These are phyloP conservation scores for Chalcosyrphus nemorum DNA, from an alignment of 2,888 invertebrate species.

Conservation along the genomic window DNA sequence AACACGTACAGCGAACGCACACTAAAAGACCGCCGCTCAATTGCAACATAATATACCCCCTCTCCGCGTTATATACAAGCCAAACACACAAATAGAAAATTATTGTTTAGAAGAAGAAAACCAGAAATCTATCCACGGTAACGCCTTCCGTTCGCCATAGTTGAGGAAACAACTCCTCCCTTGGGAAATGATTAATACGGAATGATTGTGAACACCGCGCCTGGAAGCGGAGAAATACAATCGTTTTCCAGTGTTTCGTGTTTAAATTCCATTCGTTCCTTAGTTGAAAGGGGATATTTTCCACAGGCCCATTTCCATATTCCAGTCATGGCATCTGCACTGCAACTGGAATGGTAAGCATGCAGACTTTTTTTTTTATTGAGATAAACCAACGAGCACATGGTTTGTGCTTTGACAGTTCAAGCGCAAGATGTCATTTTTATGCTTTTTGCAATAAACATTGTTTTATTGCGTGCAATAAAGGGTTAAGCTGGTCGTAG, in stretches of 20 bases:
- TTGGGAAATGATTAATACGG: constrained; percentile 57
- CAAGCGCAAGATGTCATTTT: constrained; percentile 60
- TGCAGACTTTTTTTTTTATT: constrained; percentile 3
- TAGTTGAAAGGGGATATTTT: not conserved
- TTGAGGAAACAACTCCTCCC: constrained; percentile 59
- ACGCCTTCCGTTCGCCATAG: constrained; percentile 67
- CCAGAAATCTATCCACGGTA: constrained; percentile 26
- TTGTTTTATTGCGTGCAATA: constrained; percentile 42
- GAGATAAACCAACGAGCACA: constrained; percentile 47
- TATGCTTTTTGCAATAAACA: constrained; percentile 20
- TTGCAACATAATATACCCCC: constrained; percentile 31
- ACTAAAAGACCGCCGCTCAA: not conserved
- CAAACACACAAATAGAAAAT: constrained; percentile 52
- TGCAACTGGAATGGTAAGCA: constrained; percentile 53
- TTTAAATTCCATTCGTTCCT: constrained; percentile 26
- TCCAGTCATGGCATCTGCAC: constrained; percentile 56
- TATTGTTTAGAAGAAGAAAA: constrained; percentile 44
- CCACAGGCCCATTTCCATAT: not conserved
- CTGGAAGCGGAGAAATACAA: constrained; percentile 24
- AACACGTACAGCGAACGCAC: constrained; percentile 19
- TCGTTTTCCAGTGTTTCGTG: not conserved
- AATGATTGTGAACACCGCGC: not conserved
- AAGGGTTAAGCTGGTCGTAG: constrained; percentile 1
- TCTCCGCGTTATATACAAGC: constrained; percentile 11
- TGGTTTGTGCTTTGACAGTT: constrained; percentile 53